Percentiles rank a stretch among this genome's conserved stretches.
These are phyloP conservation scores for Thaleichthys pacificus DNA, from an alignment of 2,797 vertebrate genomes.

Conservation along the genomic window DNA sequence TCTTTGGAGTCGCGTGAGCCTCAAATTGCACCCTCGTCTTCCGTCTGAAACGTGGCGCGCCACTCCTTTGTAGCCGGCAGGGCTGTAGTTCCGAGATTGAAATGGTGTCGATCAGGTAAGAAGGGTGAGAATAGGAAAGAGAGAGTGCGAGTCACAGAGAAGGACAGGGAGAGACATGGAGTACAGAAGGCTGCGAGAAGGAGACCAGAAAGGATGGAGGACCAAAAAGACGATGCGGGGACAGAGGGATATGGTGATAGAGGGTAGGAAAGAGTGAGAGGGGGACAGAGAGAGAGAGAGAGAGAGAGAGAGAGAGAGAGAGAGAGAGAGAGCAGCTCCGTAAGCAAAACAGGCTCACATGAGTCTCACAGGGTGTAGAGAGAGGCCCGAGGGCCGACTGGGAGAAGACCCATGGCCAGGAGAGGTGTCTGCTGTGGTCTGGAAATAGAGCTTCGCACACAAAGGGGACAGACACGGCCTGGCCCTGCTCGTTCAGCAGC, in stretches of 20 bases:
- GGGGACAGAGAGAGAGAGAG: not conserved
- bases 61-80: not conserved
- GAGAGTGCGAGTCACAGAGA: too few species aligned
- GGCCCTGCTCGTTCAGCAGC: not conserved
- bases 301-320: not conserved
- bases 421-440: not conserved
- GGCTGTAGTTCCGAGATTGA: too few species aligned
- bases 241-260: too few species aligned
- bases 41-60: not conserved
- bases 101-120: too few species aligned
- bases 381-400: not conserved
- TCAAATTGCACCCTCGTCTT: not conserved
- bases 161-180: too few species aligned
- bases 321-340: conserved; percentile 29
- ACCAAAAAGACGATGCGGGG: too few species aligned
- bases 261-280: too few species aligned
- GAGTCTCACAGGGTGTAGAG: conserved; percentile 35
- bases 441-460: not conserved
- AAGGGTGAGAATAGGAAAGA: too few species aligned
- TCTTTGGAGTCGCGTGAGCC: not conserved
- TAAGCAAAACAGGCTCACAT: conserved; percentile 32
- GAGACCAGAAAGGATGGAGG: not conserved
- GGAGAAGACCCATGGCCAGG: not conserved
- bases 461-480: not conserved
- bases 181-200: not conserved